Percentiles rank a stretch among this genome's conserved stretches.
Evolutionary conservation across 2,113 vertebrate species (phyloP).

Genomic region (Vulpes lagopus): DNA sequence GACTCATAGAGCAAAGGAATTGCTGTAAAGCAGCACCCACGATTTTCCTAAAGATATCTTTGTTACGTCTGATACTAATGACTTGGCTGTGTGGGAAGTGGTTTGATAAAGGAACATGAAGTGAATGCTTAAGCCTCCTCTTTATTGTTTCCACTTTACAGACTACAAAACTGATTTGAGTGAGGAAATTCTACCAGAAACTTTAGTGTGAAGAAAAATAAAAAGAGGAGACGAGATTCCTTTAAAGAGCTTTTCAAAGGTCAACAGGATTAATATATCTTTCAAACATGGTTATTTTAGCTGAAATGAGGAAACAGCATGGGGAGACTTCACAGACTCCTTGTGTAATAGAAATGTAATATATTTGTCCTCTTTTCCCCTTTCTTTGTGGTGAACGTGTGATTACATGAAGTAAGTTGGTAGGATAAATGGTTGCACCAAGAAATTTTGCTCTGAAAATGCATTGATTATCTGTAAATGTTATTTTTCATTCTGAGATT

Average conservation of each 20-base stretch:
- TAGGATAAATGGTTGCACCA: conserved; percentile 31
- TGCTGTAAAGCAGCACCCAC: neutral
- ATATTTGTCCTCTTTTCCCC: conserved; percentile 54
- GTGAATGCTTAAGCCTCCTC: conserved; percentile 52
- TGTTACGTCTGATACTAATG: neutral
- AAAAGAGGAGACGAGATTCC: neutral
- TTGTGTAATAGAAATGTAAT: conserved; percentile 44
- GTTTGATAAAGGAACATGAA: conserved; percentile 41
- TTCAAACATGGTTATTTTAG: conserved; percentile 72
- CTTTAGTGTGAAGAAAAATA: conserved; percentile 36
- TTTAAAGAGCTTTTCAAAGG: conserved; percentile 61
- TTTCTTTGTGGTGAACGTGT: neutral
- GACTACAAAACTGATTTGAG: conserved; percentile 18
- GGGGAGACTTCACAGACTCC: neutral
- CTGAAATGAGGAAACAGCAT: conserved; percentile 39
- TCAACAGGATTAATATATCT: conserved; percentile 68
- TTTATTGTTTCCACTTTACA: neutral
- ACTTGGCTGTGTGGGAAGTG: conserved; percentile 35
- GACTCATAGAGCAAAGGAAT: conserved; percentile 49
- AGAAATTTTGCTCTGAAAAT: neutral
- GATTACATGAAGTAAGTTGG: conserved; percentile 37
- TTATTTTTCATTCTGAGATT: conserved; percentile 64
- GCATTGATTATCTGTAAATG: conserved; percentile 55
- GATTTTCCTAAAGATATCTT: neutral
- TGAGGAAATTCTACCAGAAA: conserved; percentile 65